Conservation (phyloP, 2,797 vertebrate genomes). For the Meriones psammophilus region DNA sequence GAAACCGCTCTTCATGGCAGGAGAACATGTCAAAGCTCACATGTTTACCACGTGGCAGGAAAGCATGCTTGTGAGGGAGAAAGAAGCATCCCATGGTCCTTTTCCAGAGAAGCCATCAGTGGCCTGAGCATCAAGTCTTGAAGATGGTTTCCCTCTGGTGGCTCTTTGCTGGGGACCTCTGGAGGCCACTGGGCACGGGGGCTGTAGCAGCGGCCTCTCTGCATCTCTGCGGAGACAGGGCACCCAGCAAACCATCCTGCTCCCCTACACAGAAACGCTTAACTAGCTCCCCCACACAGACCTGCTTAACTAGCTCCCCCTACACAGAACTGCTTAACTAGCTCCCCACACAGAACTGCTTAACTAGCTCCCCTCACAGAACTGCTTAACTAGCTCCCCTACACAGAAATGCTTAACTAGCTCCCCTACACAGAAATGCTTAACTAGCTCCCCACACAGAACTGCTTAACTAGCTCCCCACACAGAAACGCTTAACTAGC, state of each 20-base stretch:
- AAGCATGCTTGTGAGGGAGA: background rate
- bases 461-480: background rate
- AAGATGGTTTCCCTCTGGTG: too few relatives aligned
- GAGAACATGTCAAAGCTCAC: background rate
- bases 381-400: background rate
- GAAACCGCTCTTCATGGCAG: background rate
- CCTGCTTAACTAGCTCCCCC: too few relatives aligned
- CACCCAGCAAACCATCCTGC: fast-evolving
- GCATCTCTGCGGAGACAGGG: background rate
- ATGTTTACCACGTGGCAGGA: background rate
- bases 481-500: background rate
- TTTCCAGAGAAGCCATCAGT: too few relatives aligned
- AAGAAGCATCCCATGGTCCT: background rate
- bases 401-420: background rate
- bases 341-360: too few relatives aligned
- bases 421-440: background rate
- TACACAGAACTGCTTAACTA: too few relatives aligned
- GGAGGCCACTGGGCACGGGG: background rate
- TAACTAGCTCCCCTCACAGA: background rate
- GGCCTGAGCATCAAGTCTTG: background rate
- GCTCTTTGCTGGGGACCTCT: too few relatives aligned
- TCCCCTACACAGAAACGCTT: background rate
- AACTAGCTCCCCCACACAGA: too few relatives aligned
- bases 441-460: background rate
- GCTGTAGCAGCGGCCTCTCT: too few relatives aligned